A percentile compares a stretch with the other conserved stretches of the same genome.
These are phyloP conservation scores for Irena cyanogastra DNA, from an alignment of 2,113 vertebrate genomes.

Conservation along the genomic window DNA sequence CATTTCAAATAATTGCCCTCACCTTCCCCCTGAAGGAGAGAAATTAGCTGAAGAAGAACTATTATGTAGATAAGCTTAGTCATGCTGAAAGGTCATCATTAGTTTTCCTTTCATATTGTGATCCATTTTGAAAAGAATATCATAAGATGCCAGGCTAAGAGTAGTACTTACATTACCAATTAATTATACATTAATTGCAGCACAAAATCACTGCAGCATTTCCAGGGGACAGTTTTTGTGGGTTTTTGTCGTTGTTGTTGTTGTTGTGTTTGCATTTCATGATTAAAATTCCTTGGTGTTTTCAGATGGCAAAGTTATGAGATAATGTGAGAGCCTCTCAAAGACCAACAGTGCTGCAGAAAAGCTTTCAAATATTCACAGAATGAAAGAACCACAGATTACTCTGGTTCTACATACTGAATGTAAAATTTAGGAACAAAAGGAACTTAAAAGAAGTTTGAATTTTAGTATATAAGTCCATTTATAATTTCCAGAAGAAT, in stretches of 20 bases:
- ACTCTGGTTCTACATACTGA: background rate
- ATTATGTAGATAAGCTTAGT: background rate
- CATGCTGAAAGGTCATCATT: background rate
- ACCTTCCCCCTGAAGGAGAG: background rate
- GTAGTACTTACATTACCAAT: background rate
- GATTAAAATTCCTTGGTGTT: background rate
- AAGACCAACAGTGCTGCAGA: background rate
- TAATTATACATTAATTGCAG: background rate
- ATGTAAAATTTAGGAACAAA: background rate
- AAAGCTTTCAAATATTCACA: background rate
- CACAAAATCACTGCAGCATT: background rate
- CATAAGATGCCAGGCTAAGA: background rate
- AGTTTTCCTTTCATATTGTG: background rate
- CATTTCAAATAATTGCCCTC: background rate
- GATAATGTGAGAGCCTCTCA: background rate
- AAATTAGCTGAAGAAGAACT: background rate
- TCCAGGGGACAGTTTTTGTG: background rate
- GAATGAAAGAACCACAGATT: background rate
- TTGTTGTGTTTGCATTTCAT: background rate
- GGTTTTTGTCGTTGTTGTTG: rapidly evolving
- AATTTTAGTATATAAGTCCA: background rate
- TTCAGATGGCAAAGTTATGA: background rate
- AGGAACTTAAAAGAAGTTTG: background rate
- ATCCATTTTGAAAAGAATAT: background rate
- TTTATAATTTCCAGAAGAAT: background rate